Conservation (phyloP, 2,113 vertebrate species). For the Chionis minor region DNA sequence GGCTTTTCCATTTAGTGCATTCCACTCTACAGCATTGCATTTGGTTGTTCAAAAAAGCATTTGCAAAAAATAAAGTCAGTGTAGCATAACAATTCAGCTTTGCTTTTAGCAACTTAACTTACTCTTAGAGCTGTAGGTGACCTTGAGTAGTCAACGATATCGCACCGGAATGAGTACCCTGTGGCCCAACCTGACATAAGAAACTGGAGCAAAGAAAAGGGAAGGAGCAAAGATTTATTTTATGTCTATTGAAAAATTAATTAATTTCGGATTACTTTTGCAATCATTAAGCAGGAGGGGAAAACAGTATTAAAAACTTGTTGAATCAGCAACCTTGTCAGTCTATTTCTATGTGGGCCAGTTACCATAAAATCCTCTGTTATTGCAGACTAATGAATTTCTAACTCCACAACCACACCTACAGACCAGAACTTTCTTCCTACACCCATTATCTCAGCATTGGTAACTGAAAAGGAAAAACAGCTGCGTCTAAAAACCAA, state of each 20-base stretch:
- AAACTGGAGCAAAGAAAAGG: conserved; percentile 77
- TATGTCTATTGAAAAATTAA: not conserved
- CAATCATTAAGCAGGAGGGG: not conserved
- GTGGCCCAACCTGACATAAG: conserved; percentile 98
- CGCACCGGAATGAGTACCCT: conserved; percentile 91
- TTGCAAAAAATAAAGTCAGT: not conserved
- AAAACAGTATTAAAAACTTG: not conserved
- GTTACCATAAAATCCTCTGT: not conserved
- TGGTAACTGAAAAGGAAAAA: not conserved
- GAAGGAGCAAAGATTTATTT: not conserved
- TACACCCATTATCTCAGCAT: not conserved
- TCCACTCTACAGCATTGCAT: not conserved
- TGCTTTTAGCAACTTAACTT: conserved; percentile 75
- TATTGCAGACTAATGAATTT: not conserved
- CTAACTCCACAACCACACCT: not conserved
- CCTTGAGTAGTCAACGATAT: conserved; percentile 88
- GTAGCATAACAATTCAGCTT: not conserved
- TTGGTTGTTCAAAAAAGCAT: not conserved
- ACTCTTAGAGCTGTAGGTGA: conserved; percentile 89
- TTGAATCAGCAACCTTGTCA: not conserved
- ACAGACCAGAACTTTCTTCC: not conserved
- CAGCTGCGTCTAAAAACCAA: not conserved
- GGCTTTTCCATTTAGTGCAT: not conserved
- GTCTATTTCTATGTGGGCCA: not conserved
- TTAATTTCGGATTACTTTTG: not conserved